A percentile compares a stretch with the other conserved stretches of the same genome.
Evolutionary conservation across 2,113 vertebrate species (phyloP).

Genomic region (Pelecanoides urinatrix): DNA sequence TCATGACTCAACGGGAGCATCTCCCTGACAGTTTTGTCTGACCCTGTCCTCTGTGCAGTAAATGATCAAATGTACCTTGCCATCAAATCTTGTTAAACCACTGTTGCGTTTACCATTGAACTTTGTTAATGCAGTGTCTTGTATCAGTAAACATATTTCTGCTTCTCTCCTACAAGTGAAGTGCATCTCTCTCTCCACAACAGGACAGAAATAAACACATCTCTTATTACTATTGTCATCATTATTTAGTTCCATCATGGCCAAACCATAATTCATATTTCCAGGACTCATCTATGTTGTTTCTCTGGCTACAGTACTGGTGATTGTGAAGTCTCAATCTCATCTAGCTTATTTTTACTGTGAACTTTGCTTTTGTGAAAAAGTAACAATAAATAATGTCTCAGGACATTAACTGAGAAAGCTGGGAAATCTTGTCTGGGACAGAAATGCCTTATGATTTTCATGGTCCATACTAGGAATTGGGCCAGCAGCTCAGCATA

Average conservation of each 20-base stretch:
- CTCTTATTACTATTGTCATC: not conserved
- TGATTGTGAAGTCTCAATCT: not conserved
- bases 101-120: too few species aligned
- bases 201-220: not conserved
- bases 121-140: too few species aligned
- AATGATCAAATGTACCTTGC: too few species aligned
- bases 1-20: too few species aligned
- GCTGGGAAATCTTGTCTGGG: not conserved
- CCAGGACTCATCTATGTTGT: not conserved
- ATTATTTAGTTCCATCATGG: not conserved
- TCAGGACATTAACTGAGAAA: not conserved
- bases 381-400: not conserved
- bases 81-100: too few species aligned
- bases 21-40: too few species aligned
- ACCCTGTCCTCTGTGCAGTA: too few species aligned
- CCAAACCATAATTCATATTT: not conserved
- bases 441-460: not conserved
- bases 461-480: not conserved
- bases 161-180: too few species aligned
- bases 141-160: too few species aligned
- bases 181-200: too few species aligned
- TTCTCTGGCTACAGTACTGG: not conserved
- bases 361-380: not conserved
- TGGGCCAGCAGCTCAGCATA: not conserved
- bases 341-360: not conserved